Conservation (phyloP, 2,113 vertebrate genomes). For the Syngnathus floridae region DNA sequence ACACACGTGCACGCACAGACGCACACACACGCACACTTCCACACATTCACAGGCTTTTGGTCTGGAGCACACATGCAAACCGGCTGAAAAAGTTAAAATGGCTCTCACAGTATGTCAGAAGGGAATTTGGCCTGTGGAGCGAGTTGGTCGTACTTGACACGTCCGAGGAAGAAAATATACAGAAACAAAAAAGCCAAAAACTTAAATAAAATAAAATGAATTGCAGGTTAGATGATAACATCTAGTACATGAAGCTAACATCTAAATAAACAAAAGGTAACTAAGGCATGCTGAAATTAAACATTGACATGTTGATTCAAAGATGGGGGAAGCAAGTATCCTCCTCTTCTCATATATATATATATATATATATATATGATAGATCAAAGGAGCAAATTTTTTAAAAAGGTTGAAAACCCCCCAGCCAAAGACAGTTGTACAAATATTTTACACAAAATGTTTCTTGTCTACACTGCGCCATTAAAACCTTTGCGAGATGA, state of each 20-base stretch:
- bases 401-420: constrained; percentile 62
- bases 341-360: constrained; percentile 60
- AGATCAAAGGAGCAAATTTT: constrained; percentile 74
- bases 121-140: constrained; percentile 51
- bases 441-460: constrained; percentile 79
- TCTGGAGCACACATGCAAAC: constrained; percentile 31
- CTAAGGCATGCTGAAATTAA: constrained; percentile 64
- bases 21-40: background rate
- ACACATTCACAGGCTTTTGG: constrained; percentile 22
- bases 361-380: constrained; percentile 40
- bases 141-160: constrained; percentile 53
- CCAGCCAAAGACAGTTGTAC: constrained; percentile 84
- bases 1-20: background rate
- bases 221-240: constrained; percentile 33
- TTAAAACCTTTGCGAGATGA: constrained; percentile 81
- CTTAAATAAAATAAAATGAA: constrained; percentile 14
- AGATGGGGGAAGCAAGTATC: constrained; percentile 38
- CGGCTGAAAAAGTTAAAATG: constrained; percentile 25
- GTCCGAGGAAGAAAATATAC: constrained; percentile 36
- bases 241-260: constrained; percentile 39
- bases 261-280: constrained; percentile 56
- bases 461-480: constrained; percentile 65
- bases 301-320: constrained; percentile 28
- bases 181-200: constrained; percentile 9
- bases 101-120: constrained; percentile 61